Evolutionary conservation across 2,888 invertebrate species (phyloP), one percentile per base, ranked within the genome.

Genomic region (Nomada ferruginata): DNA sequence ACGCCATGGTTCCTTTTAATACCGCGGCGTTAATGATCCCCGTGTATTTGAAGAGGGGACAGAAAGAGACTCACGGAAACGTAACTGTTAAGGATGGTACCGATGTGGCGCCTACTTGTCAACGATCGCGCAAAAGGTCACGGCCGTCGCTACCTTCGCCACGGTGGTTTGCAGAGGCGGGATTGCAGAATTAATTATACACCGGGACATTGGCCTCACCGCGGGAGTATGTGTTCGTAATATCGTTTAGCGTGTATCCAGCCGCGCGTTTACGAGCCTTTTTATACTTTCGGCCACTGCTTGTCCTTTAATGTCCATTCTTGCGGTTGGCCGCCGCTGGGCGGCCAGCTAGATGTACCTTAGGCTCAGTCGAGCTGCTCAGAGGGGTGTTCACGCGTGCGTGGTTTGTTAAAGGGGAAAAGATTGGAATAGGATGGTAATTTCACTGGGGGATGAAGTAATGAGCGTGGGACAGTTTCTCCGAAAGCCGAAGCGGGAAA

Each of bases 171-270:
- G 79, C 83, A 79, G 81, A 83, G 85, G 78, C 83, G 75, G 77
- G 66, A 83, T 86, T 61, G 83, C 87, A 80, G 87, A 84, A 87
- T 87, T 87, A 87, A 87, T 87, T 87, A 87, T 78, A 76, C 82
- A 52, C 11, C 60, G 81, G 76, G 79, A 79, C 84, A 80, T 86
- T 82, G 87, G 78, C 84, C 81, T 75, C 76, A 64, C 69, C 36
- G 26, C 71, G 53, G 76, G 55, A 50, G 63, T 76, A 52, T 29
- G 55, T 53, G 79, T 82, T 57, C 76, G 80, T 74, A 71, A 85
- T 85, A 84, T 79, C 82, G 76, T 84, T 86, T 86, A 79, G 72
- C 82, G 75, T 68, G 55, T 73, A 79, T 76, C 75, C 76, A 73
- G 59, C 60, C 61, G 42, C 29, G 64, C 61, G 50, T 86, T 87